phyloP scores from a whole-genome alignment of 2,888 invertebrate genomes.

The Sesia apiformis region DNA sequence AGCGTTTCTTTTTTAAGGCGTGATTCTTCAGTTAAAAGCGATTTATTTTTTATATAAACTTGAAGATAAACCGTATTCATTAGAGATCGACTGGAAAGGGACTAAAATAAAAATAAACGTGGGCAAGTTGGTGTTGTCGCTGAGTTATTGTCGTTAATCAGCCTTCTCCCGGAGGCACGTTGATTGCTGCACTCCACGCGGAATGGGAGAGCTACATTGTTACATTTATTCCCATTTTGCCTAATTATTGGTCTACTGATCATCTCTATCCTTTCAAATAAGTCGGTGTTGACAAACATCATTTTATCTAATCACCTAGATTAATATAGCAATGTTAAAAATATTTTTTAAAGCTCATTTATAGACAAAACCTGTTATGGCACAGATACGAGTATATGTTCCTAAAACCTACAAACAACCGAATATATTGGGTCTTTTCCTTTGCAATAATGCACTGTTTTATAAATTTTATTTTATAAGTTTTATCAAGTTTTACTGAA shows the following conservation, averaged over 20 bases:
- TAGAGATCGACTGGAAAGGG: slow-evolving; percentile 72
- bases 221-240: slow-evolving; percentile 47
- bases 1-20: slow-evolving; percentile 74
- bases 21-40: slow-evolving; percentile 74
- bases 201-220: slow-evolving; percentile 38
- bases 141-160: slow-evolving; percentile 71
- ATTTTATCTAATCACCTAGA: no score
- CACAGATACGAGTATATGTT: no score
- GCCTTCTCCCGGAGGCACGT: slow-evolving; percentile 49
- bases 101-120: slow-evolving; percentile 67
- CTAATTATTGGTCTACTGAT: slow-evolving; percentile 26
- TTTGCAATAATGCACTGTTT: no score
- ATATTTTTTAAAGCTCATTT: no score
- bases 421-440: no score
- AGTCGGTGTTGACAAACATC: no score
- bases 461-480: no score
- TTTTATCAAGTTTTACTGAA: no score
- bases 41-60: slow-evolving; percentile 74
- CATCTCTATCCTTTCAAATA: no score
- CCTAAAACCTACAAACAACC: no score
- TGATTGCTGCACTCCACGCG: slow-evolving; percentile 31
- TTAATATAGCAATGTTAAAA: no score
- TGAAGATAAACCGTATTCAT: slow-evolving; percentile 73
- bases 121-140: slow-evolving; percentile 62
- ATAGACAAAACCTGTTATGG: no score